Evolutionary conservation across 92 coral and sea anemone species (phyloP).

Genomic region (Porites rus): DNA sequence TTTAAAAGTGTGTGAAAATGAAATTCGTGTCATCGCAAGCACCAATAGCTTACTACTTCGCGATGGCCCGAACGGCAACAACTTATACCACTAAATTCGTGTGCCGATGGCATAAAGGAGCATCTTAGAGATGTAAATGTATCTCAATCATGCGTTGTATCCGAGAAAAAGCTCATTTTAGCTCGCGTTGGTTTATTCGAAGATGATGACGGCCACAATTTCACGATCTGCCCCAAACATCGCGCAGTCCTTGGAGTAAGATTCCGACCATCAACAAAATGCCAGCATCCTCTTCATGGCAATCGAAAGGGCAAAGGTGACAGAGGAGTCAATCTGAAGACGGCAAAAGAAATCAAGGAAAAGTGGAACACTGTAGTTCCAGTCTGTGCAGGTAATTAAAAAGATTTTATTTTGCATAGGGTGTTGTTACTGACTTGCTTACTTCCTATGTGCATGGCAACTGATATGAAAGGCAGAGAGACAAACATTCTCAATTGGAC

Average conservation of each 20-base stretch:
- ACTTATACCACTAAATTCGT: neutral
- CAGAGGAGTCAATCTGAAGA: constrained; percentile 36
- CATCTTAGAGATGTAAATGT: constrained; percentile 15
- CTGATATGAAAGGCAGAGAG: too few species aligned
- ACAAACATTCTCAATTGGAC: too few species aligned
- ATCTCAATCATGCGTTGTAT: constrained; percentile 14
- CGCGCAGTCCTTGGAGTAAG: constrained; percentile 35
- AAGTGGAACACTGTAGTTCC: constrained; percentile 40
- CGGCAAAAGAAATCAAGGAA: constrained; percentile 27
- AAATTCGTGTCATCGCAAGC: too few species aligned
- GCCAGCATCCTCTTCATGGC: constrained; percentile 54
- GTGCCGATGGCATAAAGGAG: neutral
- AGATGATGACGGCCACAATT: constrained; percentile 21
- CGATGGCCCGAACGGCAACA: too few species aligned
- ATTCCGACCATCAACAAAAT: constrained; percentile 30
- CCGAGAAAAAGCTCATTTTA: constrained; percentile 32
- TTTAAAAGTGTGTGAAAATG: too few species aligned
- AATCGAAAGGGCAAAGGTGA: neutral
- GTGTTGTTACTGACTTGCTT: too few species aligned
- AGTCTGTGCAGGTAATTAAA: constrained; percentile 37
- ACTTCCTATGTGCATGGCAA: neutral
- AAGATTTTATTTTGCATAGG: constrained; percentile 17
- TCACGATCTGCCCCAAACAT: constrained; percentile 33
- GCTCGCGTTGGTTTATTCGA: constrained; percentile 27
- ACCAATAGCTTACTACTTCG: too few species aligned